These are phyloP conservation scores for Solen grandis DNA, from an alignment of 1,140 invertebrate species.

Conservation along the genomic window DNA sequence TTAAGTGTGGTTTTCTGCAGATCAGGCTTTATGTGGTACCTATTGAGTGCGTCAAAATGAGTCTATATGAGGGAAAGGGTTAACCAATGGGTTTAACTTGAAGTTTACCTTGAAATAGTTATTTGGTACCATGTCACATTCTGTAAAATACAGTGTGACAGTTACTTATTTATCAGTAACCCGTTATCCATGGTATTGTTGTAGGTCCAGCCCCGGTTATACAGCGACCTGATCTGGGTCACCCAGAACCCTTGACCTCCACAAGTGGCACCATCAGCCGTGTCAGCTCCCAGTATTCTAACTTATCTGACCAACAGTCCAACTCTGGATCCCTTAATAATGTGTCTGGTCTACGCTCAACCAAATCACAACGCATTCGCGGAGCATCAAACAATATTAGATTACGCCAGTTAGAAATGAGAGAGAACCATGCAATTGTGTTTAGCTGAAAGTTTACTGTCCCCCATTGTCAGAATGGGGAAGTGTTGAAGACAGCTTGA, in stretches of 20 bases:
- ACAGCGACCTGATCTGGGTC: constrained; percentile 64
- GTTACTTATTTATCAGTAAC: no score
- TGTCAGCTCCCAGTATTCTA: constrained; percentile 53
- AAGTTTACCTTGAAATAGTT: no score
- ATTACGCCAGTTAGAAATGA: constrained; percentile 70
- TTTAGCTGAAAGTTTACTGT: constrained; percentile 71
- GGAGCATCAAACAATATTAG: constrained; percentile 69
- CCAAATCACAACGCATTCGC: constrained; percentile 67
- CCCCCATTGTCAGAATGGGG: no score
- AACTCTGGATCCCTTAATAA: neutral
- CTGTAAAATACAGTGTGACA: no score
- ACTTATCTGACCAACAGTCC: neutral
- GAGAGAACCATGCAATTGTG: constrained; percentile 72
- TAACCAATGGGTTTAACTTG: no score
- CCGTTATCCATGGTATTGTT: no score
- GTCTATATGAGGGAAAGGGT: no score
- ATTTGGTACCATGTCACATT: no score
- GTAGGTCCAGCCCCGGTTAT: constrained; percentile 73
- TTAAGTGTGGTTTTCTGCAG: no score
- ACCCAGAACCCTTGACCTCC: neutral
- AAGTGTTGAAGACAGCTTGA: no score
- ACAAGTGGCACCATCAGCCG: constrained; percentile 49
- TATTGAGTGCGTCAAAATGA: no score
- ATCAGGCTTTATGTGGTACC: no score
- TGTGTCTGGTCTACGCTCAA: constrained; percentile 57